Percentiles rank a stretch among this genome's conserved stretches.
Conservation (phyloP, 2,113 vertebrate species). For the Sterrhoptilus dennistouni region DNA sequence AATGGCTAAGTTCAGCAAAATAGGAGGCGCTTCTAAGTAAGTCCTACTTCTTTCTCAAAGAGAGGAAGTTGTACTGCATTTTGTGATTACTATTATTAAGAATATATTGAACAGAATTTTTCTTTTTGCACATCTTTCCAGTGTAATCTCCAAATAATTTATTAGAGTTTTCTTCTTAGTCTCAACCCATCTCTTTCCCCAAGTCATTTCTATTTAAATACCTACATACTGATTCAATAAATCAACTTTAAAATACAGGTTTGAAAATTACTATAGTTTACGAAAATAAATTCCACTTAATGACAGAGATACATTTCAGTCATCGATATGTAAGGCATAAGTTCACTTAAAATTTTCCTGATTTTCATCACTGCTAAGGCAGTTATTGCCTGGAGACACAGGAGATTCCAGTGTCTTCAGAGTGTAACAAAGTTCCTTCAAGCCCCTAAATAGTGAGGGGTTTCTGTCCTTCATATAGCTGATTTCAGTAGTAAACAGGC, state of each 20-base stretch:
- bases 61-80: neutral
- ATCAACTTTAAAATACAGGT: neutral
- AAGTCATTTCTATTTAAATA: neutral
- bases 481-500: neutral
- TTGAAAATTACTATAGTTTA: neutral
- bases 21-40: neutral
- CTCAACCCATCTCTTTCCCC: neutral
- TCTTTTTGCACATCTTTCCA: neutral
- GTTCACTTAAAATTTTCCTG: neutral
- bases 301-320: neutral
- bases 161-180: neutral
- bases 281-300: neutral
- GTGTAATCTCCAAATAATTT: neutral
- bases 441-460: fast-evolving
- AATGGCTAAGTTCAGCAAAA: neutral
- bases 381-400: neutral
- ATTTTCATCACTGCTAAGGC: neutral
- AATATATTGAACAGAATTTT: neutral
- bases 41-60: neutral
- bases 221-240: neutral
- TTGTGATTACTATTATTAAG: neutral
- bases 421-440: neutral
- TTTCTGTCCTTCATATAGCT: neutral
- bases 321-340: fast-evolving
- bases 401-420: neutral